These are phyloP conservation scores for Orientallactaga bullata DNA, from an alignment of 2,113 vertebrate genomes.

Conservation along the genomic window DNA sequence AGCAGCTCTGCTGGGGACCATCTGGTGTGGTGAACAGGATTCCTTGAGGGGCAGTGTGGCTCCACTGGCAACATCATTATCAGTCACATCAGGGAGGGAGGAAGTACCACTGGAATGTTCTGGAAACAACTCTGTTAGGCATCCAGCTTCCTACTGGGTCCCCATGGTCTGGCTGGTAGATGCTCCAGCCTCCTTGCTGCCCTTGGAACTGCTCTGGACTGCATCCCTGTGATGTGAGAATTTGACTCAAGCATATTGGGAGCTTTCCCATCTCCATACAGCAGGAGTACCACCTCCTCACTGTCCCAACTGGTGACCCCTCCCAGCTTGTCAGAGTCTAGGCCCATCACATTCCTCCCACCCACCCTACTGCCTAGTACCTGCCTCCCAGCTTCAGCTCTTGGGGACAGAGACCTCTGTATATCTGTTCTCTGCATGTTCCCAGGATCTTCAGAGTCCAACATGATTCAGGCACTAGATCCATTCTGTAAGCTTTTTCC, in stretches of 20 bases:
- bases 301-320: neutral
- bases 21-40: neutral
- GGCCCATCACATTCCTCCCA: neutral
- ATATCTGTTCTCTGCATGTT: fast-evolving
- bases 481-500: fast-evolving
- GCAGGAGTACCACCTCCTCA: neutral
- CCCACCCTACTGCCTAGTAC: neutral
- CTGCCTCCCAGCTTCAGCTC: neutral
- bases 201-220: too few relatives aligned
- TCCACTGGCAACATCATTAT: fast-evolving
- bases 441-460: neutral
- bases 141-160: fast-evolving
- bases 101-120: neutral
- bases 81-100: fast-evolving
- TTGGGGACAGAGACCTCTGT: neutral
- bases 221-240: fast-evolving
- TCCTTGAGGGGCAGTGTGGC: neutral
- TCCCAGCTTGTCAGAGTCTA: neutral
- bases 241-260: fast-evolving
- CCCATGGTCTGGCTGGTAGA: fast-evolving
- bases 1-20: neutral
- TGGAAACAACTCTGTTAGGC: fast-evolving
- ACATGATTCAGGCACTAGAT: fast-evolving
- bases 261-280: too few relatives aligned
- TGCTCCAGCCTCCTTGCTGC: neutral